Conservation (phyloP, 2,797 vertebrate species). For the Galagoides demidoff region DNA sequence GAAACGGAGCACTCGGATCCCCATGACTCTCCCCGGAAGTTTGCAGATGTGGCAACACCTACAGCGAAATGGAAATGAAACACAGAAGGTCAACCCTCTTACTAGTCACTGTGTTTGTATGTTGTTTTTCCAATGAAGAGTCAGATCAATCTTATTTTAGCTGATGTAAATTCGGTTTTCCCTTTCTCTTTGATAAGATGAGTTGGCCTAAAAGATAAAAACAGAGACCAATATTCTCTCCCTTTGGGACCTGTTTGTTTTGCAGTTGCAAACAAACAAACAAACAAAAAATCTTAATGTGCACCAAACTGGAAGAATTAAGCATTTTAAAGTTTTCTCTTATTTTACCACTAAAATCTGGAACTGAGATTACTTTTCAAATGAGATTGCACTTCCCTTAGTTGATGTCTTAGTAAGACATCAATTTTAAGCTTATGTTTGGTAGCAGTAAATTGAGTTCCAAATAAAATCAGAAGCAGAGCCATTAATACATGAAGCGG, state of each 20-base stretch:
- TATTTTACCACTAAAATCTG: background rate
- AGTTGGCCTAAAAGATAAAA: background rate
- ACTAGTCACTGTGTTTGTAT: background rate
- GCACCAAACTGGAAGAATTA: background rate
- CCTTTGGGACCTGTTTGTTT: background rate
- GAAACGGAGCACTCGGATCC: constrained; percentile 85
- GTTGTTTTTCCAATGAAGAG: background rate
- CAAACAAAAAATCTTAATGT: background rate
- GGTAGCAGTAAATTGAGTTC: background rate
- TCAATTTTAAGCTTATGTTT: background rate
- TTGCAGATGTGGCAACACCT: constrained; percentile 87
- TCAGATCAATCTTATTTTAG: background rate
- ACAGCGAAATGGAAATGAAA: constrained; percentile 46
- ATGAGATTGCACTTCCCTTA: background rate
- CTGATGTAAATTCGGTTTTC: background rate
- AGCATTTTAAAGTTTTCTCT: background rate
- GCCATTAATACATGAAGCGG: background rate
- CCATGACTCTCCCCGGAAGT: constrained; percentile 88
- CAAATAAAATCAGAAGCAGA: background rate
- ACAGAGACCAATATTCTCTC: background rate
- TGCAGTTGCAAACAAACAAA: background rate
- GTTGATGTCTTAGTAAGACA: background rate
- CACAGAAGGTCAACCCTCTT: background rate
- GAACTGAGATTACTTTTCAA: background rate
- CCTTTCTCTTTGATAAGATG: background rate